phyloP scores from a whole-genome alignment of 1,140 invertebrate species.

The Euglossa dilemma region DNA sequence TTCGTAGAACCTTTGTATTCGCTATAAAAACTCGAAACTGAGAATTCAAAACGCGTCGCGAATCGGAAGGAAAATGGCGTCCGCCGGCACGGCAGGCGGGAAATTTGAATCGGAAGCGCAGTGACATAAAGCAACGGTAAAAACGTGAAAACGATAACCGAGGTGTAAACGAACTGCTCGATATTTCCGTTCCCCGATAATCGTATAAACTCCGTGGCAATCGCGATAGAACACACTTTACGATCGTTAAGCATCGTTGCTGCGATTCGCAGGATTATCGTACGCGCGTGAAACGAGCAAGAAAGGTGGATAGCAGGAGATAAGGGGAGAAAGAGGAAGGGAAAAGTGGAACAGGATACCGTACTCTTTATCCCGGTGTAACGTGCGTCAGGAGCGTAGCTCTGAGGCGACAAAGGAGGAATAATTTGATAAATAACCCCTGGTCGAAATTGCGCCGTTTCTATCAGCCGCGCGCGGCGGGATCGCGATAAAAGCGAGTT shows the following conservation, averaged over 20 bases:
- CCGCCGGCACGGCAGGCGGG: background rate
- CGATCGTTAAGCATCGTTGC: background rate
- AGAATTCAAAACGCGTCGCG: no score
- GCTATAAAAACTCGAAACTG: no score
- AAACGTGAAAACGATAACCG: background rate
- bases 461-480: background rate
- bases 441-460: background rate
- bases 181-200: slow-evolving; percentile 30
- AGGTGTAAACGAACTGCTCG: slow-evolving; percentile 13
- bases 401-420: background rate
- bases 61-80: no score
- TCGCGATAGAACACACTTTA: slow-evolving; percentile 17
- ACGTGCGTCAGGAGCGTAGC: background rate
- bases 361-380: background rate
- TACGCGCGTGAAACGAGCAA: background rate
- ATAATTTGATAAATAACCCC: background rate
- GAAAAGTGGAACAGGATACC: background rate
- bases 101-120: background rate
- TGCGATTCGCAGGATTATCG: background rate
- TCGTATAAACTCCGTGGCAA: slow-evolving; percentile 23
- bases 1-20: no score
- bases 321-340: background rate
- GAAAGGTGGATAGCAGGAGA: background rate
- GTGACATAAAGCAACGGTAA: background rate
- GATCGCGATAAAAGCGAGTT: background rate